Conservation (phyloP, 2,888 invertebrate species). For the Papilio protenor region DNA sequence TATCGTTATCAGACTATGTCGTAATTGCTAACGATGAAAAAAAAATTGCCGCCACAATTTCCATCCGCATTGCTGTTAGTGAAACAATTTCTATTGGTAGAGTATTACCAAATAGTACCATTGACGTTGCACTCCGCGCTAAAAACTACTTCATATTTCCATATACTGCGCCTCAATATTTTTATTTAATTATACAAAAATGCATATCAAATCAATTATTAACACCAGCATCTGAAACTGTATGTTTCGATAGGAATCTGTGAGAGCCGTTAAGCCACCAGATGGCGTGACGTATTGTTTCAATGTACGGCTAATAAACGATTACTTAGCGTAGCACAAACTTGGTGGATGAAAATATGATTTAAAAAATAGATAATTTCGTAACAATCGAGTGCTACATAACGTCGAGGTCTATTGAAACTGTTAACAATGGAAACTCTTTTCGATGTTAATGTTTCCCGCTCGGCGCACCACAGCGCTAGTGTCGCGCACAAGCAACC, state of each 20-base stretch:
- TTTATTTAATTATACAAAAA: slow-evolving; percentile 16
- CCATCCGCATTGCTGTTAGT: slow-evolving; percentile 64
- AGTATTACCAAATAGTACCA: slow-evolving; percentile 49
- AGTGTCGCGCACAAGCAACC: slow-evolving; percentile 64
- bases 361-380: slow-evolving; percentile 29
- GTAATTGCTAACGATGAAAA: slow-evolving; percentile 64
- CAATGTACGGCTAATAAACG: neutral
- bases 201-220: slow-evolving; percentile 32
- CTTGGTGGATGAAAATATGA: neutral
- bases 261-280: slow-evolving; percentile 29
- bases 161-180: slow-evolving; percentile 23
- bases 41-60: slow-evolving; percentile 63
- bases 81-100: slow-evolving; percentile 51
- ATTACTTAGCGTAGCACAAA: neutral
- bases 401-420: slow-evolving; percentile 50
- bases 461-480: slow-evolving; percentile 62
- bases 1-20: slow-evolving; percentile 79
- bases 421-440: slow-evolving; percentile 48
- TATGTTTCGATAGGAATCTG: neutral
- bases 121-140: slow-evolving; percentile 8
- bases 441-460: slow-evolving; percentile 53
- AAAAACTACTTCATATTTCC: slow-evolving; percentile 28
- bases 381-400: slow-evolving; percentile 46
- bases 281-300: slow-evolving; percentile 38
- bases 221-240: slow-evolving; percentile 6